Conservation (phyloP, 2,797 vertebrate genomes). For the Paratrypauchen microcephalus region DNA sequence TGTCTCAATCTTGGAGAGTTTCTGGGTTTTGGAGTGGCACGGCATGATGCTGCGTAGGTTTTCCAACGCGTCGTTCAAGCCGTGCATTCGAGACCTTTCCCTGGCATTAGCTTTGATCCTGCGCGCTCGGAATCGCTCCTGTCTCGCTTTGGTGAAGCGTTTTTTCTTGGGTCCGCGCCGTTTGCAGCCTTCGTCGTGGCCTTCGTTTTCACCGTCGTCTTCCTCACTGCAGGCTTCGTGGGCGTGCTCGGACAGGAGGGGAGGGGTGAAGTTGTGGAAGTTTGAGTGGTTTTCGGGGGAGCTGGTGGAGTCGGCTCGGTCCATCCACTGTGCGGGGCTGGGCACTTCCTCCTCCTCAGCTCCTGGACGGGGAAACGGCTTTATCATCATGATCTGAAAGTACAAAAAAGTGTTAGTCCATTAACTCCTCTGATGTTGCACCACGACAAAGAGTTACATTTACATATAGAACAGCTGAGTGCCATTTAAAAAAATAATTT, state of each 20-base stretch:
- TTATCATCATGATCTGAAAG: constrained; percentile 83
- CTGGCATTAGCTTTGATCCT: constrained; percentile 93
- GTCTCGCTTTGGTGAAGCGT: constrained; percentile 95
- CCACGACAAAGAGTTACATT: too few relatives aligned
- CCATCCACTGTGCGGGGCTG: constrained; percentile 84
- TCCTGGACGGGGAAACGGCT: constrained; percentile 73
- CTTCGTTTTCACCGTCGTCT: constrained; percentile 79
- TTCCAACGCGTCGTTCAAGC: constrained; percentile 93
- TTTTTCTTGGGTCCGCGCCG: constrained; percentile 96
- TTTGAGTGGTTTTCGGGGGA: constrained; percentile 80
- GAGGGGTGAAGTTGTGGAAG: constrained; percentile 62
- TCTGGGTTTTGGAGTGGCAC: constrained; percentile 97
- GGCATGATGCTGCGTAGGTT: constrained; percentile 93
- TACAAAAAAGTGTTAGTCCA: not conserved
- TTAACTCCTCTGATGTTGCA: too few relatives aligned
- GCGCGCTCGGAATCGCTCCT: constrained; percentile 89
- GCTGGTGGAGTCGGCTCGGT: constrained; percentile 68
- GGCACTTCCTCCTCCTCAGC: constrained; percentile 80
- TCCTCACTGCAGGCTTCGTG: constrained; percentile 78
- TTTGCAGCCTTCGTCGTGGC: constrained; percentile 84
- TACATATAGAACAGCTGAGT: too few relatives aligned
- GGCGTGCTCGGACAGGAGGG: constrained; percentile 41
- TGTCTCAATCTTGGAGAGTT: constrained; percentile 97
- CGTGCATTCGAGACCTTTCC: constrained; percentile 93
- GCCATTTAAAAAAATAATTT: too few relatives aligned